These are phyloP conservation scores for Heliconius charithonia DNA, from an alignment of 2,888 invertebrate species.

Conservation along the genomic window DNA sequence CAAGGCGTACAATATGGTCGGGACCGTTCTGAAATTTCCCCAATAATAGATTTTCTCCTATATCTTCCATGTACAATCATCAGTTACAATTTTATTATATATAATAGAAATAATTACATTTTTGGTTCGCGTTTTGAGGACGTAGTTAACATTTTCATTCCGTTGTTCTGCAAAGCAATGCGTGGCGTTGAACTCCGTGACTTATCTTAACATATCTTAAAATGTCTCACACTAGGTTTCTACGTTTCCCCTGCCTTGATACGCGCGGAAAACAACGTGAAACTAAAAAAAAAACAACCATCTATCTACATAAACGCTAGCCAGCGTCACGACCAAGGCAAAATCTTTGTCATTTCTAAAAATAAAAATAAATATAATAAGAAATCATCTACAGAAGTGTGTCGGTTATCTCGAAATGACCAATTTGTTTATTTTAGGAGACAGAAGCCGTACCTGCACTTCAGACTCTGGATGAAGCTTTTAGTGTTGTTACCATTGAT, in stretches of 20 bases:
- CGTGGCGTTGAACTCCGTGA: neutral
- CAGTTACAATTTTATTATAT: no score
- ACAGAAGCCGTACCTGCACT: conserved; percentile 82
- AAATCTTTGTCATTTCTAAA: conserved; percentile 21
- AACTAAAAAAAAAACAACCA: neutral
- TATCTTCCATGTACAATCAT: no score
- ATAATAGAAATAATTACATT: no score
- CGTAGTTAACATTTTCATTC: no score
- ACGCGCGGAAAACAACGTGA: neutral
- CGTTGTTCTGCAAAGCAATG: no score
- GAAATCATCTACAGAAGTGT: conserved; percentile 41
- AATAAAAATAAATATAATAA: conserved; percentile 27
- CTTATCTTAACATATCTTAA: no score
- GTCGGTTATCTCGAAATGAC: conserved; percentile 72
- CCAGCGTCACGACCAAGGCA: neutral
- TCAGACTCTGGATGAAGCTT: conserved; percentile 73
- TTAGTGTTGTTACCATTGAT: conserved; percentile 75
- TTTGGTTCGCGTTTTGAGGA: no score
- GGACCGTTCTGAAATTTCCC: no score
- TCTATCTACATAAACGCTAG: neutral
- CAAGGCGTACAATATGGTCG: no score
- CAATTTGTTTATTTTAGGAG: conserved; percentile 82
- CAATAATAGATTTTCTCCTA: no score
- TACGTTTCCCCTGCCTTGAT: neutral
- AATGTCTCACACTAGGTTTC: neutral